A percentile compares a stretch with the other conserved stretches of the same genome.
Conservation (phyloP, 1,140 invertebrate genomes). For the Lasioglossum baleicum region DNA sequence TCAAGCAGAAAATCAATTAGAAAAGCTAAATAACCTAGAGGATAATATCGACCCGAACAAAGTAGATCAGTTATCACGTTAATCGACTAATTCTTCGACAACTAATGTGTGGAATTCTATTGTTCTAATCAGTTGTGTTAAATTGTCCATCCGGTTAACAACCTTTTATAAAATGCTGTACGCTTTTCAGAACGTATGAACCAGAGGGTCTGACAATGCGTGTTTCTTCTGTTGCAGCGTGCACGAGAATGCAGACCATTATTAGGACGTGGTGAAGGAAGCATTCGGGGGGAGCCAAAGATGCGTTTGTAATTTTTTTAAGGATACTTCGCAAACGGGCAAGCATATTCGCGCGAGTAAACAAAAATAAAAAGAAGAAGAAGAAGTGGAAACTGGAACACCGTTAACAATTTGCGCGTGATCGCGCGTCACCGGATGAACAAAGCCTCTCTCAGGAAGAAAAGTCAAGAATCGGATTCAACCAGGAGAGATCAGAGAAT, state of each 20-base stretch:
- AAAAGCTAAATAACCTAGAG: no score
- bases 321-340: slow-evolving; percentile 66
- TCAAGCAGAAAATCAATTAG: no score
- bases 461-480: slow-evolving; percentile 21
- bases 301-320: slow-evolving; percentile 78
- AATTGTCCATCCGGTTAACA: no score
- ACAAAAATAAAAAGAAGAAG: not conserved
- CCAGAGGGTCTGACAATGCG: not conserved
- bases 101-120: no score
- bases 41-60: no score
- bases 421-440: slow-evolving; percentile 22
- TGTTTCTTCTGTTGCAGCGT: slow-evolving; percentile 72
- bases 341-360: slow-evolving; percentile 56
- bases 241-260: slow-evolving; percentile 77
- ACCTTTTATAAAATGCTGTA: no score
- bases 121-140: no score
- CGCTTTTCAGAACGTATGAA: no score
- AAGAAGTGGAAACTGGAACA: slow-evolving; percentile 51
- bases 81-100: no score
- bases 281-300: slow-evolving; percentile 77
- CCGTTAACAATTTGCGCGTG: no score
- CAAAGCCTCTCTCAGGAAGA: slow-evolving; percentile 52
- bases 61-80: no score
- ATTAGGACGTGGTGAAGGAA: slow-evolving; percentile 67
- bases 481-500: slow-evolving; percentile 25